Evolutionary conservation across 2,888 invertebrate species (phyloP).

Genomic region (Agrotis clavis): DNA sequence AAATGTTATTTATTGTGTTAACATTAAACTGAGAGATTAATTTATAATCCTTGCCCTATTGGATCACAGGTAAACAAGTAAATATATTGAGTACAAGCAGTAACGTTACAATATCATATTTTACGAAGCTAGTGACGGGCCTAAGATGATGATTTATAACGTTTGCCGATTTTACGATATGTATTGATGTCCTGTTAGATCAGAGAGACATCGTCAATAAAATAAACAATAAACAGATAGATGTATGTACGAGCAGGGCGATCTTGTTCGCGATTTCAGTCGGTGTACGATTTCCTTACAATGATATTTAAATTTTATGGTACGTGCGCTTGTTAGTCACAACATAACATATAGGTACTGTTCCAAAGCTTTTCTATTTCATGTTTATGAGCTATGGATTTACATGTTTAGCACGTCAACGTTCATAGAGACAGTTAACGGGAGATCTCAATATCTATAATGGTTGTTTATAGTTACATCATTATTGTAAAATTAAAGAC

Average conservation of each 20-base stretch:
- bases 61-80: slow-evolving; percentile 2
- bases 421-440: slow-evolving; percentile 9
- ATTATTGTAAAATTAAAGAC: not conserved
- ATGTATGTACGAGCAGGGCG: slow-evolving; percentile 70
- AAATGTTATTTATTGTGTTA: slow-evolving; percentile 13
- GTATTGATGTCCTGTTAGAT: slow-evolving; percentile 77
- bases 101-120: slow-evolving; percentile 64
- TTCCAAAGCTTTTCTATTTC: slow-evolving; percentile 49
- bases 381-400: slow-evolving; percentile 61
- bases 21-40: not conserved
- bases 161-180: slow-evolving; percentile 73
- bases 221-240: slow-evolving; percentile 77
- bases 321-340: slow-evolving; percentile 68
- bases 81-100: slow-evolving; percentile 8
- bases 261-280: slow-evolving; percentile 70
- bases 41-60: not conserved
- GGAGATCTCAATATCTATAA: not conserved
- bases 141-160: slow-evolving; percentile 74
- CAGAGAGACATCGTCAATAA: slow-evolving; percentile 73
- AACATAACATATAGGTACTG: slow-evolving; percentile 53
- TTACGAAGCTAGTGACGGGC: slow-evolving; percentile 68
- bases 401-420: slow-evolving; percentile 37
- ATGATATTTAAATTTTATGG: slow-evolving; percentile 71
- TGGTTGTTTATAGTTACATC: slow-evolving; percentile 4
- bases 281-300: slow-evolving; percentile 72